Conservation (phyloP, 2,797 vertebrate genomes). For the Mus minutoides region DNA sequence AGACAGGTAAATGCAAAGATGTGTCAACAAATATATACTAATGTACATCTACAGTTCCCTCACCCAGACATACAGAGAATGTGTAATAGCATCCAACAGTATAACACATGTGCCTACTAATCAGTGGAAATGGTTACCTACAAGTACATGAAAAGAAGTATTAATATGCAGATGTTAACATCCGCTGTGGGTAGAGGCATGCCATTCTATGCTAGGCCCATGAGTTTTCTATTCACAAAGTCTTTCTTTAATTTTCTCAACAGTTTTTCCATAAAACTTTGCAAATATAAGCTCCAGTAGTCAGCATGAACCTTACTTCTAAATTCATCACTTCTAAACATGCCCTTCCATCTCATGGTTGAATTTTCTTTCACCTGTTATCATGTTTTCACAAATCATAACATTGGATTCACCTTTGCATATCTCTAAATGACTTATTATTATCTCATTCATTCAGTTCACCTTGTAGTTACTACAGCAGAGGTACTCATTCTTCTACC, state of each 20-base stretch:
- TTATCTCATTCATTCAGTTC: neutral
- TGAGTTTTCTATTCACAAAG: slow-evolving; percentile 68
- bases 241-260: slow-evolving; percentile 80
- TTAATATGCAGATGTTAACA: slow-evolving; percentile 70
- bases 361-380: neutral
- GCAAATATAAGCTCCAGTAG: neutral
- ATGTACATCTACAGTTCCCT: slow-evolving; percentile 30
- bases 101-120: slow-evolving; percentile 58
- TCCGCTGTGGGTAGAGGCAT: slow-evolving; percentile 68
- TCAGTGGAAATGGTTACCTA: slow-evolving; percentile 44
- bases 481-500: neutral
- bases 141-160: slow-evolving; percentile 67
- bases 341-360: neutral
- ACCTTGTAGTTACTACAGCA: neutral
- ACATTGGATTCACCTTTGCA: neutral
- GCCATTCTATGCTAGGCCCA: slow-evolving; percentile 58
- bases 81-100: slow-evolving; percentile 5
- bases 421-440: neutral
- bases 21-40: slow-evolving; percentile 32
- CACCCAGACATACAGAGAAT: slow-evolving; percentile 40
- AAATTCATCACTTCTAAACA: slow-evolving; percentile 6
- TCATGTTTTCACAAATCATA: neutral
- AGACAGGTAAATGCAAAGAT: slow-evolving; percentile 23
- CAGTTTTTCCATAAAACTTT: slow-evolving; percentile 71
- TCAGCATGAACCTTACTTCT: slow-evolving; percentile 25